Evolutionary conservation across 2,113 vertebrate genomes (phyloP).

Genomic region (Acrocephalus kingi): DNA sequence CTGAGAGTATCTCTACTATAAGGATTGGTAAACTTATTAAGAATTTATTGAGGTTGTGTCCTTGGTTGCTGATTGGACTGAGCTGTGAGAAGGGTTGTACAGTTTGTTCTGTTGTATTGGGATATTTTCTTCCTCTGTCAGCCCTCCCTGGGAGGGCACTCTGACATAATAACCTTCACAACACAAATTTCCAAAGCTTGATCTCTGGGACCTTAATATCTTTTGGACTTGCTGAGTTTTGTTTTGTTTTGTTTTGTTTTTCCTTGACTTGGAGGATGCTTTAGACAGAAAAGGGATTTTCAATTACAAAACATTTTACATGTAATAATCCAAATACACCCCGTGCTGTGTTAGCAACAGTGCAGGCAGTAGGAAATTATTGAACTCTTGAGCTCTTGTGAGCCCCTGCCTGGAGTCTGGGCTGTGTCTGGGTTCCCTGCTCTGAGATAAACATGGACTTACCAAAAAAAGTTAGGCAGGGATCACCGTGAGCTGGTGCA

Average conservation of each 20-base stretch:
- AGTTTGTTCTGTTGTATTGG: background rate
- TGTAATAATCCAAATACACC: background rate
- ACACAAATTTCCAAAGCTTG: background rate
- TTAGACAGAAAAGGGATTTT: background rate
- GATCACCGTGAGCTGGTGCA: background rate
- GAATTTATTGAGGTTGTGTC: constrained; percentile 45
- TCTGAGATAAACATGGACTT: background rate
- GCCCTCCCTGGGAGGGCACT: background rate
- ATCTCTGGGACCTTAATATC: background rate
- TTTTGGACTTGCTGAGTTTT: background rate
- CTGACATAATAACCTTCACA: background rate
- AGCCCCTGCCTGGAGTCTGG: background rate
- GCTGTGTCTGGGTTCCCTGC: background rate
- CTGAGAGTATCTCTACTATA: constrained; percentile 2
- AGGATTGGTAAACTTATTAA: constrained; percentile 41
- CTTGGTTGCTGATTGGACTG: constrained; percentile 6
- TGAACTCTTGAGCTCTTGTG: background rate
- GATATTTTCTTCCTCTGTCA: background rate
- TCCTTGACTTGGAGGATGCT: background rate
- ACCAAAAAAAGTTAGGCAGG: background rate
- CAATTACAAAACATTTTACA: background rate
- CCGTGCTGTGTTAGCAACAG: fast-evolving
- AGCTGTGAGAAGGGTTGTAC: background rate
- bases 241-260: background rate
- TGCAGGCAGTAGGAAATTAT: background rate